Evolutionary conservation across 2,797 vertebrate genomes (phyloP).

Genomic region (Enteromius viviparus): DNA sequence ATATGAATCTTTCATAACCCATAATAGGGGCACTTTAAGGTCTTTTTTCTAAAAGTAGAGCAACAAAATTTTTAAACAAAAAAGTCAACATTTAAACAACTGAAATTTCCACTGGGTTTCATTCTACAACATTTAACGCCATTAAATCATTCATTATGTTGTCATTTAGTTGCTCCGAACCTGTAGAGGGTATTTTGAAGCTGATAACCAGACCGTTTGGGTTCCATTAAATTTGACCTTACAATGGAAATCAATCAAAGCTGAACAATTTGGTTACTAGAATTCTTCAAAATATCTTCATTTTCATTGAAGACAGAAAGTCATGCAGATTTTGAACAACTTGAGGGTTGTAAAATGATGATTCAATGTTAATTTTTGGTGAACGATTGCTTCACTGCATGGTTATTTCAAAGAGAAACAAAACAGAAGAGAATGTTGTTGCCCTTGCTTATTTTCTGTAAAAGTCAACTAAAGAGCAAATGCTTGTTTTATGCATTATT

Average conservation of each 20-base stretch:
- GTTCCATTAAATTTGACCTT: background rate
- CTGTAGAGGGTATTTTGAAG: background rate
- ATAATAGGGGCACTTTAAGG: too few relatives aligned
- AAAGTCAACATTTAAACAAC: too few relatives aligned
- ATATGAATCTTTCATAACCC: too few relatives aligned
- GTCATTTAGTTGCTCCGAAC: background rate
- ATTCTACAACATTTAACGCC: background rate
- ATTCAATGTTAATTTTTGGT: background rate
- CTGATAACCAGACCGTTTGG: background rate
- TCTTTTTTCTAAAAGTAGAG: background rate
- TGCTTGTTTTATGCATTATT: conserved; percentile 1
- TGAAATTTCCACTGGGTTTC: background rate
- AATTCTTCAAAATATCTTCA: background rate
- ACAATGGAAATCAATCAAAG: background rate
- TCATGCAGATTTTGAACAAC: background rate
- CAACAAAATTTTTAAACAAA: background rate
- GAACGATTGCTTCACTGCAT: background rate
- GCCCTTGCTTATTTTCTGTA: background rate
- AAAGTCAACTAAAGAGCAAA: background rate
- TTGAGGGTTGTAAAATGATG: background rate
- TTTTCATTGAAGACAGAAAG: background rate
- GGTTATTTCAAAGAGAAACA: background rate
- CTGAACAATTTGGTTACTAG: background rate
- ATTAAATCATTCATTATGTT: background rate
- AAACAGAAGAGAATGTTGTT: background rate